Percentiles rank a stretch among this genome's conserved stretches.
Conservation (phyloP, 1,140 invertebrate species). For the Nixonia krombeini region DNA sequence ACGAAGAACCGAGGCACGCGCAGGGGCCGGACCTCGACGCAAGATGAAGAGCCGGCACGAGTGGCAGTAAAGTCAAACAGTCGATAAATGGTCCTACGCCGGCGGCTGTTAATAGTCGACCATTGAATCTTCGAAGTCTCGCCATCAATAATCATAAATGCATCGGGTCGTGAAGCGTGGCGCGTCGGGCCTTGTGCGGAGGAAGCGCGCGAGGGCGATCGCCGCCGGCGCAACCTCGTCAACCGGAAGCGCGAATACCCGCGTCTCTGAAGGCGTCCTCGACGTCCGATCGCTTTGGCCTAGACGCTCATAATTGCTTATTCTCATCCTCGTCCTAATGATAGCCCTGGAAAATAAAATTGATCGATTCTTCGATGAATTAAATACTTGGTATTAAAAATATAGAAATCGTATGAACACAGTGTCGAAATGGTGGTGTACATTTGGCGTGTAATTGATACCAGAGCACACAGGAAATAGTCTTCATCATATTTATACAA, state of each 20-base stretch:
- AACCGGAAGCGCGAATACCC: constrained; percentile 27
- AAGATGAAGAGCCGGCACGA: too few relatives aligned
- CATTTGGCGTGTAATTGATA: too few relatives aligned
- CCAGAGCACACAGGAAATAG: background rate
- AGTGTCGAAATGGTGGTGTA: too few relatives aligned
- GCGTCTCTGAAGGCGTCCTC: constrained; percentile 2
- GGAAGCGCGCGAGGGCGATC: constrained; percentile 53
- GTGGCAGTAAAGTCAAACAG: constrained; percentile 7
- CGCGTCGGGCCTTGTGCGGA: constrained; percentile 14
- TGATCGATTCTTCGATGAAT: too few relatives aligned
- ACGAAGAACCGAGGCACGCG: background rate
- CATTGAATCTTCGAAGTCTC: constrained; percentile 6
- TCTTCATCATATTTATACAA: constrained; percentile 12
- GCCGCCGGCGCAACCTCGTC: constrained; percentile 21
- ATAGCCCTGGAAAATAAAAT: constrained; percentile 2
- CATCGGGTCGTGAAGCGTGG: constrained; percentile 51
- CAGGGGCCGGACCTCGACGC: constrained; percentile 1
- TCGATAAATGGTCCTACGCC: background rate
- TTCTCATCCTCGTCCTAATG: background rate
- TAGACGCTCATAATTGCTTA: background rate
- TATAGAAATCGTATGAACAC: too few relatives aligned
- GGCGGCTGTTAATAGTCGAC: constrained; percentile 16
- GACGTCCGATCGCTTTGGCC: constrained; percentile 13
- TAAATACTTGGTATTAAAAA: too few relatives aligned
- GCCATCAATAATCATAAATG: constrained; percentile 54